Base-by-base conservation (phyloP, 2,888 invertebrate species). In the Siphlonurus alternatus region DNA sequence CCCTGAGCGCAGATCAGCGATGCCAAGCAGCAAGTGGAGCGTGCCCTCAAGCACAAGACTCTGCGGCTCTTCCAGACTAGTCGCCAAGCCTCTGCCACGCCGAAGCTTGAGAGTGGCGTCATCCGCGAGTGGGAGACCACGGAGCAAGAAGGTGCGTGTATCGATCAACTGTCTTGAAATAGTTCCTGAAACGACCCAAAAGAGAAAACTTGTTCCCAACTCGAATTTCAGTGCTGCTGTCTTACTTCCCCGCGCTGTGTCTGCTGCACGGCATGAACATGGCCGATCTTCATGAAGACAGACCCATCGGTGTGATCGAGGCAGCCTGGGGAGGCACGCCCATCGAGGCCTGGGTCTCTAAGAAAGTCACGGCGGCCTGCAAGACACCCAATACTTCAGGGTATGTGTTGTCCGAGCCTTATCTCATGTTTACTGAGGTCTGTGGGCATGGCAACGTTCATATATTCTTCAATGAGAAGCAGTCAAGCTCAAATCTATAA, bases 281-380 rank as follows among this genome's bases (percentile, higher is more conserved):
- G 56, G 56, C 56, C 7, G 56, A 56, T 20, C 5, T 56, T 56
- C 56, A 10, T 22, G 19, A 7, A 18, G 56, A 25, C 23, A 2
- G 25, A 2, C 61, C 61, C 24, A 61, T 61, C 18, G 61, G 61
- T n/a, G 25, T 61, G 25, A 24, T 61, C 25, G 61, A 61, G 38
- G 38, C 25, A 5, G 61, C 61, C 18, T 24, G 25, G 61, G 61
- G 61, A 2, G 61, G 61, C 61, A 61, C 61, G n/a, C 19, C 38
- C 18, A 61, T 61, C 19, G 61, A 61, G 18, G 61, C 61, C 2
- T 61, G 61, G 61, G 38, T 20, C 3, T 61, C 61, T 2, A 18
- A 22, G 2, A 22, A 38, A 61, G 61, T 61, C 25, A 61, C 19
- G 19, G 38, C 23, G 38, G 25, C 18, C 2, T 61, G 61, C 25